These are phyloP conservation scores for Cephus nigrinus DNA, from an alignment of 2,888 invertebrate species.

Conservation along the genomic window DNA sequence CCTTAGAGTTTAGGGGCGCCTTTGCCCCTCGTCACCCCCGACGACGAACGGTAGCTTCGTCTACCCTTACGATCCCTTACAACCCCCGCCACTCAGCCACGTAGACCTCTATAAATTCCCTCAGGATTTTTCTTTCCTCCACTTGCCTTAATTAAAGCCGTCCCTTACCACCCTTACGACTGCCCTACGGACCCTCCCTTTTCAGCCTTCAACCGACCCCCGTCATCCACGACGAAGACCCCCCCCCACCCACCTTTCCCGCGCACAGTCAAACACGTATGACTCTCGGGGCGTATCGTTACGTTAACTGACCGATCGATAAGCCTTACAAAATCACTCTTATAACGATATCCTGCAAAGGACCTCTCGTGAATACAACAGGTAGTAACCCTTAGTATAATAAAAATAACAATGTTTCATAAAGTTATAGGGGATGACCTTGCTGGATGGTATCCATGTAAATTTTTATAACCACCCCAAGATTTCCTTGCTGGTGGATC, in stretches of 20 bases:
- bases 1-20: constrained; percentile 51
- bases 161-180: constrained; percentile 53
- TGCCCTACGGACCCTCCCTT: constrained; percentile 40
- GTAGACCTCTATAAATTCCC: constrained; percentile 64
- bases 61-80: constrained; percentile 25
- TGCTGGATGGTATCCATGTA: neutral
- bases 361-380: neutral
- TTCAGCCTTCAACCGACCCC: constrained; percentile 6
- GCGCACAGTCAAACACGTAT: neutral
- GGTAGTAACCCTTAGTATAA: neutral
- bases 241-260: neutral
- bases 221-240: neutral
- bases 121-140: constrained; percentile 64
- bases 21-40: constrained; percentile 14
- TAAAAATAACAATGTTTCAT: neutral
- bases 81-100: constrained; percentile 24
- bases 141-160: constrained; percentile 65
- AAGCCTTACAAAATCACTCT: neutral
- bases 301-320: neutral
- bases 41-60: constrained; percentile 22
- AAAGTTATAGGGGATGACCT: neutral
- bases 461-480: neutral
- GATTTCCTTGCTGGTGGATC: neutral
- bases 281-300: neutral
- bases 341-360: neutral